Conservation (phyloP, 2,888 invertebrate genomes). For the Ecliptopera silaceata region DNA sequence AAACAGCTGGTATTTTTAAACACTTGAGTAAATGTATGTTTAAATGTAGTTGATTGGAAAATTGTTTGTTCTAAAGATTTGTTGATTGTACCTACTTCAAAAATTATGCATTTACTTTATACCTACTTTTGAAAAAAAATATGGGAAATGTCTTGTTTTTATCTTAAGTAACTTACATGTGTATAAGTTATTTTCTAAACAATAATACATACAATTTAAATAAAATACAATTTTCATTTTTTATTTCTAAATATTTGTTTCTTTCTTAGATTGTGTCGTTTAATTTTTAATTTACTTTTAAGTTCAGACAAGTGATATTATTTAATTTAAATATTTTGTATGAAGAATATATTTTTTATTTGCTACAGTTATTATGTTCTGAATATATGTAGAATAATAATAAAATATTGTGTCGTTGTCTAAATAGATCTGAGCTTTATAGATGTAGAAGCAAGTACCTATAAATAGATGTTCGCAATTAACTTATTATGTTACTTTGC, state of each 20-base stretch:
- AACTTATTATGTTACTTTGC: background rate
- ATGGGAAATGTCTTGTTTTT: background rate
- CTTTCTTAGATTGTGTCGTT: constrained; percentile 15
- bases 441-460: background rate
- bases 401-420: constrained; percentile 7
- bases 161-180: background rate
- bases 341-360: background rate
- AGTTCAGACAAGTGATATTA: constrained; percentile 31
- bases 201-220: no score
- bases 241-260: background rate
- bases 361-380: background rate
- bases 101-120: constrained; percentile 1
- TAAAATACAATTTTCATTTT: constrained; percentile 7
- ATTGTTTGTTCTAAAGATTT: background rate
- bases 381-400: constrained; percentile 11
- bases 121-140: background rate
- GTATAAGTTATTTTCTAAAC: no score
- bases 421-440: constrained; percentile 3
- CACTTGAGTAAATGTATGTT: background rate
- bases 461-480: background rate
- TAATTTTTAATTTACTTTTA: constrained; percentile 13
- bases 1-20: background rate
- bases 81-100: background rate
- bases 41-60: background rate
- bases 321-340: constrained; percentile 5